Base-by-base conservation (phyloP, 1,140 invertebrate genomes). In the Drosophila leontia region DNA sequence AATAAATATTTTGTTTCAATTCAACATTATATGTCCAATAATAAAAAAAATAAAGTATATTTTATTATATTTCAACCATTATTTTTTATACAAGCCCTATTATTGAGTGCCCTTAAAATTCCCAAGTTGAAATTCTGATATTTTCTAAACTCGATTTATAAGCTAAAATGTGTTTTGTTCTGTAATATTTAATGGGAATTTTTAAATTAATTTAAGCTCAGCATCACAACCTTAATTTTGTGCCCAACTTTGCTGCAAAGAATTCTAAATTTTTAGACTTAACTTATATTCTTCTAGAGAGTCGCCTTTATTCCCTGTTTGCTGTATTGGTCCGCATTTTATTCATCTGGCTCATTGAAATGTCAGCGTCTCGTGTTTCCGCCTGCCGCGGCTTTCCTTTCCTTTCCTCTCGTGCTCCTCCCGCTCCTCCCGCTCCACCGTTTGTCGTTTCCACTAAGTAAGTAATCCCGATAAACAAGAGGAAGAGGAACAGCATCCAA, bases 351-450 rank as follows among this genome's bases (percentile, higher is more conserved):
- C 83, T 88, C 84, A 87, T 88, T 87, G 84, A 78, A 80, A 87
- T 70, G 88, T 75, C 67, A 84, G 72, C 80, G 84, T 87, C 84
- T 87, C 84, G 84, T 88, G 64, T 83, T 84, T 87, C 84, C 84
- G 75, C 68, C 59, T 34, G 47, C 35, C 35, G 17, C 53, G 17
- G 37, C 41, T 11, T 58, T 9, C 7, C 7, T 9, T 7, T 34
- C 39, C 15, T 0, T 4, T 13, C 13, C 47, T 34, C 41, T 23
- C 23, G 23, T 23, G 1, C 37, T 44, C 42, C 26, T 29, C 7
- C 9, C 8, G 45, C 19, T 29, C 60, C 13, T 58, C 42, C 15
- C 35, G 62, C 41, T 19, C n/a, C 71, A 19, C 42, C 59, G 75
- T 59, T 45, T 60, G 68, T 74, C 68, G 77, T 42, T 62, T 48